Base-by-base conservation (phyloP, 1,140 invertebrate genomes). In the Drosophila obscura region DNA sequence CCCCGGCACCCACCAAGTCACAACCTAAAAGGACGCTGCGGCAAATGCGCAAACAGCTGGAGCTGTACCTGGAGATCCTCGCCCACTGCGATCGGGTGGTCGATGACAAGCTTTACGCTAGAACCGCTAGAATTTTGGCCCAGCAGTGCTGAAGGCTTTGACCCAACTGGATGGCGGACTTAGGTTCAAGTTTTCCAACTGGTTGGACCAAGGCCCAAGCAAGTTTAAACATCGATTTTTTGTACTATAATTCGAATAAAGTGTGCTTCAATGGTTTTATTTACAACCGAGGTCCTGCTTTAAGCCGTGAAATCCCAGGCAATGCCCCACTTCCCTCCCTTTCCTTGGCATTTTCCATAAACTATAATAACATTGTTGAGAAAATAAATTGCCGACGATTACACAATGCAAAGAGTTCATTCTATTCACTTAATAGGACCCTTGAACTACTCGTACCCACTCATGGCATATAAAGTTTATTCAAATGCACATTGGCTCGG, bases 401-500 rank as follows among this genome's bases (percentile, higher is more conserved):
- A 16, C 48, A 13, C 24, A 8, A 11, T 58, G 44, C 43, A 56
- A 67, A 65, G 50, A 68, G 66, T 69, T 46, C 51, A 68, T 69
- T 68, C 15, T 13, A 13, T 15, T 68, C 24, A 69, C 44, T 57
- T 69, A 58, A 71, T 39, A 45, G 35, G 35, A 50, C 22, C 19
- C 52, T 69, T 69, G 26, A 58, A 69, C 35, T 39, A 39, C 35
- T 39, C 11, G 45, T 8, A 19, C 11, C 7, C 50, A 68, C 64
- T 44, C 45, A 5, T 50, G 64, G 7, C 31, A 31, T 35, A 57
- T 57, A 57, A 57, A 69, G 31, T 69, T 69, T 69, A 58, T 69
- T 8, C 49, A 69, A 69, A 71, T 69, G 57, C 50, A 58, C 64
- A 57, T 50, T 69, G 68, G 13, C 35, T 7, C 8, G n/a, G 46